These are phyloP conservation scores for Chironomus riparius DNA, from an alignment of 2,888 invertebrate genomes.

Conservation along the genomic window DNA sequence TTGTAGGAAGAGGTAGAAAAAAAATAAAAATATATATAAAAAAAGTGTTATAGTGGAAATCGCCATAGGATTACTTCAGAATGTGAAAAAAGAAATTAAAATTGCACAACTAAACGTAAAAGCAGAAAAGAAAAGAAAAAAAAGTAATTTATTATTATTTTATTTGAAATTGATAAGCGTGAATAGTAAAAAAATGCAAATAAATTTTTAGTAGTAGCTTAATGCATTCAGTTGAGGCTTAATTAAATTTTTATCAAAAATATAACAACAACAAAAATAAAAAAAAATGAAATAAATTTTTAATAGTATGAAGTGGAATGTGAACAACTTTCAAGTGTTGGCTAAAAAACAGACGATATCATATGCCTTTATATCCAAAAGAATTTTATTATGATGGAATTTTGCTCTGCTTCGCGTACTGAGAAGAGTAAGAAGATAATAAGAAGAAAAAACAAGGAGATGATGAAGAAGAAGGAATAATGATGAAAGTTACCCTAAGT, in stretches of 20 bases:
- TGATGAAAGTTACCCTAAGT: not conserved
- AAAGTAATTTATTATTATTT: not conserved
- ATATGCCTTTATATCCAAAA: not conserved
- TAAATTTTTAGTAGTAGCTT: not conserved
- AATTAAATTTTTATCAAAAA: not conserved
- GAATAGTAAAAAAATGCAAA: not conserved
- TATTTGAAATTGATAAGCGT: not conserved
- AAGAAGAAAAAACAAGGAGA: not conserved
- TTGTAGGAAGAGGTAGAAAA: not conserved
- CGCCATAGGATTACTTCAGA: conserved; percentile 22
- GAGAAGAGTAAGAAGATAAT: not conserved
- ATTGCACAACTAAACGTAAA: conserved; percentile 12
- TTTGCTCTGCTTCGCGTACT: conserved; percentile 1
- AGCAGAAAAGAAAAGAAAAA: conserved; percentile 14
- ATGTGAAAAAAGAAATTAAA: conserved; percentile 15
- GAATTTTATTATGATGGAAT: conserved; percentile 1
- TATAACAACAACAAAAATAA: not conserved
- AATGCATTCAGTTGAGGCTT: too few species aligned
- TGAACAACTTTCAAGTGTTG: conserved; percentile 10
- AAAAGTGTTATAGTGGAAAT: conserved; percentile 17
- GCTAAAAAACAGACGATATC: not conserved
- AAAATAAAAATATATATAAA: not conserved
- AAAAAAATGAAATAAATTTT: not conserved
- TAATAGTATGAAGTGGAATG: conserved; percentile 9
- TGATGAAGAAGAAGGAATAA: not conserved